These are phyloP conservation scores for Himalopsyche tibetana DNA, from an alignment of 2,888 invertebrate genomes.

Conservation along the genomic window DNA sequence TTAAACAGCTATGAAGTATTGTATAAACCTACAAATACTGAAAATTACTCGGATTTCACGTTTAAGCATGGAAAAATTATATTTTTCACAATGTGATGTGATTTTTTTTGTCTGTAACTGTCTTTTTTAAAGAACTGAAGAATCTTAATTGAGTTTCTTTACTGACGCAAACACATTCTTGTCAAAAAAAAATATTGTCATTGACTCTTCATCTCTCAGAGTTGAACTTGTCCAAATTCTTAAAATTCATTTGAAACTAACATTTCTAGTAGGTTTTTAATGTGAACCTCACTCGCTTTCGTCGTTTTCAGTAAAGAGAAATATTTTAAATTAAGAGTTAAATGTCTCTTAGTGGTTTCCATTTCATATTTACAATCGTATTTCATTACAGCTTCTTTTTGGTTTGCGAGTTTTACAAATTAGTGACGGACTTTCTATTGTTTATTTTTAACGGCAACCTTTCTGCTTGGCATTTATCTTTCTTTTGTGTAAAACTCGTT, in stretches of 20 bases:
- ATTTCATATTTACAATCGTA: constrained; percentile 55
- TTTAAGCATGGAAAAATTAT: too few species aligned
- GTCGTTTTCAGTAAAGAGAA: constrained; percentile 53
- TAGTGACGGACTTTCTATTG: constrained; percentile 46
- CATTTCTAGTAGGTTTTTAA: constrained; percentile 41
- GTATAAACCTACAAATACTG: too few species aligned
- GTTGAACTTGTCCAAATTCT: not conserved
- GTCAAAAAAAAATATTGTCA: not conserved
- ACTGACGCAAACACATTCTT: not conserved
- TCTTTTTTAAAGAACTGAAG: not conserved
- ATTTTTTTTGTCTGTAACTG: too few species aligned
- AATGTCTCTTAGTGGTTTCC: constrained; percentile 59
- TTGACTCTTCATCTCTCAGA: not conserved
- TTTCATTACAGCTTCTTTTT: constrained; percentile 56
- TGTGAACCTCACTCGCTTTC: constrained; percentile 35
- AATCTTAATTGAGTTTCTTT: not conserved
- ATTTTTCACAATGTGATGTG: too few species aligned
- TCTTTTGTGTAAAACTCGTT: constrained; percentile 52
- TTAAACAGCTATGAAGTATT: too few species aligned
- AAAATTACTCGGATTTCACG: too few species aligned
- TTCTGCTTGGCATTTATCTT: constrained; percentile 46
- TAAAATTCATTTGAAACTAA: not conserved
- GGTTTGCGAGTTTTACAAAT: constrained; percentile 58
- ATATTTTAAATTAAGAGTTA: constrained; percentile 64
- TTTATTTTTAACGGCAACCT: constrained; percentile 50